A percentile compares a stretch with the other conserved stretches of the same genome.
These are phyloP conservation scores for Eubasilissa splendida DNA, from an alignment of 2,888 invertebrate species.

Conservation along the genomic window DNA sequence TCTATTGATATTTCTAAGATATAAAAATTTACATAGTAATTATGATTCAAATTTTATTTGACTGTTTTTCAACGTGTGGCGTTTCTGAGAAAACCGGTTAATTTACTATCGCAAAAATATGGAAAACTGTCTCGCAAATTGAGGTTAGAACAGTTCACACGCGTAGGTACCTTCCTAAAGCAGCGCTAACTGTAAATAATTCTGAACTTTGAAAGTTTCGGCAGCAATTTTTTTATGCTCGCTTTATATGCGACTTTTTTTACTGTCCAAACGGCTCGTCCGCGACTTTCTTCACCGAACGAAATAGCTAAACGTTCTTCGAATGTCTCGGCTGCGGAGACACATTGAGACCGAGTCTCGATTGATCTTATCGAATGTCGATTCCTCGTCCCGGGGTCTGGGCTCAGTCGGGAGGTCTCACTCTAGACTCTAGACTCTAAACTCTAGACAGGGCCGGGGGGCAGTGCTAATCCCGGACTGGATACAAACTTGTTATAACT, in stretches of 20 bases:
- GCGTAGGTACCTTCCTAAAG: not conserved
- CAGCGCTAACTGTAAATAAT: conserved; percentile 2
- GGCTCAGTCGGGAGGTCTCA: not conserved
- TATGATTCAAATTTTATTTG: too few species aligned
- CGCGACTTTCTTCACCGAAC: too few species aligned
- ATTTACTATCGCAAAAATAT: conserved; percentile 1
- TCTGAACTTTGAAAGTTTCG: conserved; percentile 10
- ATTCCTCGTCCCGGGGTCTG: not conserved
- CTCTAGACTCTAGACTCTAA: too few species aligned
- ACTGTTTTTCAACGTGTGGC: conserved; percentile 5
- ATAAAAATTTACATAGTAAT: too few species aligned
- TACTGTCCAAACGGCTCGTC: too few species aligned
- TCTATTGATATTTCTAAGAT: too few species aligned
- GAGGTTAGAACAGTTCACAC: conserved; percentile 31
- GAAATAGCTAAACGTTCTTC: too few species aligned
- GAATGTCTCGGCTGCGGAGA: too few species aligned
- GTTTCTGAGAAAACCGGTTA: not conserved
- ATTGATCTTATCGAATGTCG: too few species aligned
- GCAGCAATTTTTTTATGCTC: not conserved
- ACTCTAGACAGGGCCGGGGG: conserved; percentile 12
- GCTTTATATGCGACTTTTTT: too few species aligned
- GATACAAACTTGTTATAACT: conserved; percentile 3
- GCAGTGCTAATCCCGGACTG: conserved; percentile 16
- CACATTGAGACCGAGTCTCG: too few species aligned
- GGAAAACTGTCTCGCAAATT: not conserved